Base-by-base conservation (phyloP, 2,888 invertebrate species). In the Agriopis marginaria region DNA sequence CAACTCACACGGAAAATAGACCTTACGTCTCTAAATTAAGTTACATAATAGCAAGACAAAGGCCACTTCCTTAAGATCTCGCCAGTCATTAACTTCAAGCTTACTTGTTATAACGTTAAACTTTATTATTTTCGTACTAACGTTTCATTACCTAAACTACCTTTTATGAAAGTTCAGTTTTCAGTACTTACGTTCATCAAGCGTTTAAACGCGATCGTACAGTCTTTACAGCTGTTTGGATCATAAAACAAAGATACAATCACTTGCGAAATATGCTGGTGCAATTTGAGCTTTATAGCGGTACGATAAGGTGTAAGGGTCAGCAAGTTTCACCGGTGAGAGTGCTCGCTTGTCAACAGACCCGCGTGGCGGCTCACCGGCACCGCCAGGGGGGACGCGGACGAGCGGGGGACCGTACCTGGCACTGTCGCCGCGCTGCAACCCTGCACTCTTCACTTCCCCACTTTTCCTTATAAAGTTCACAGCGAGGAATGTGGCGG, bases 341-440 rank as follows among this genome's bases (percentile, higher is more conserved):
- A 58, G 66, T 54, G 63, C 17, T 44, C 58, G 60, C 60, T 85
- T 82, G 82, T 86, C 83, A 81, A 82, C 80, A 77, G 78, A 75
- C 70, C 80, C 82, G 83, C 84, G 87, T 85, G 84, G 82, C 84
- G 81, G 82, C 79, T 76, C 80, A 78, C 78, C 80, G 76, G 74
- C 78, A 81, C 77, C 77, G 81, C 72, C 82, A 77, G 77, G 73
- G 79, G 77, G 78, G 79, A 72, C 78, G 77, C 75, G 78, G 75
- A 76, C 73, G 76, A 80, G 77, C 79, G 81, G 79, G 75, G 77
- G 82, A 86, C 88, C 86, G 90, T 92, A 92, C 92, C 92, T 92
- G 89, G 84, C 87, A 84, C 84, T 87, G 87, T 84, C 83, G 86
- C 84, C 82, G 89, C 81, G 85, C 86, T 86, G 90, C 86, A 85